Evolutionary conservation across 2,888 invertebrate species (phyloP).

Genomic region (Poecilus cupreus): DNA sequence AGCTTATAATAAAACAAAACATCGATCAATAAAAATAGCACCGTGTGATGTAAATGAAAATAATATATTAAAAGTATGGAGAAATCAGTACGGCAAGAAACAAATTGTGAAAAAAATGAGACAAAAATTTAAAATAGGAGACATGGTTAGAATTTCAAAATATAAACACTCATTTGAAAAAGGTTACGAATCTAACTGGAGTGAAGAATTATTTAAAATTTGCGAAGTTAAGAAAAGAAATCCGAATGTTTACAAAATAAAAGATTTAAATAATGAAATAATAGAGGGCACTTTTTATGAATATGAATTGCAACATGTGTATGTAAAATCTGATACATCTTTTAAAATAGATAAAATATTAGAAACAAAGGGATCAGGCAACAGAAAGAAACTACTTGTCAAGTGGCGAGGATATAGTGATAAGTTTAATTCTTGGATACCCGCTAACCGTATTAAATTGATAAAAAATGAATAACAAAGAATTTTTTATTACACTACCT

Average conservation of each 20-base stretch:
- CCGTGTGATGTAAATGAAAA: background rate
- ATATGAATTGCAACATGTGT: slow-evolving; percentile 32
- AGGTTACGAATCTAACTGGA: slow-evolving; percentile 7
- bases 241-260: background rate
- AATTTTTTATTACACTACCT: too few relatives aligned
- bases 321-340: background rate
- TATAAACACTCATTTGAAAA: too few relatives aligned
- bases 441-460: background rate
- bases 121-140: background rate
- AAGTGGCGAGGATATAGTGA: slow-evolving; percentile 26
- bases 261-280: too few relatives aligned
- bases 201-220: slow-evolving; percentile 30
- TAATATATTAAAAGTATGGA: slow-evolving; percentile 7
- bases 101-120: background rate
- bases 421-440: slow-evolving; percentile 33
- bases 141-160: too few relatives aligned
- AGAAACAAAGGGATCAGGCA: background rate
- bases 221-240: background rate
- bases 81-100: background rate
- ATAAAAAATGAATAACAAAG: too few relatives aligned
- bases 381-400: slow-evolving; percentile 12
- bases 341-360: slow-evolving; percentile 32
- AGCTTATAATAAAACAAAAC: too few relatives aligned
- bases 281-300: too few relatives aligned
- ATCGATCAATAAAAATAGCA: background rate